Percentiles rank a stretch among this genome's conserved stretches.
Conservation (phyloP, 2,888 invertebrate species). For the Spicauda simplicius region DNA sequence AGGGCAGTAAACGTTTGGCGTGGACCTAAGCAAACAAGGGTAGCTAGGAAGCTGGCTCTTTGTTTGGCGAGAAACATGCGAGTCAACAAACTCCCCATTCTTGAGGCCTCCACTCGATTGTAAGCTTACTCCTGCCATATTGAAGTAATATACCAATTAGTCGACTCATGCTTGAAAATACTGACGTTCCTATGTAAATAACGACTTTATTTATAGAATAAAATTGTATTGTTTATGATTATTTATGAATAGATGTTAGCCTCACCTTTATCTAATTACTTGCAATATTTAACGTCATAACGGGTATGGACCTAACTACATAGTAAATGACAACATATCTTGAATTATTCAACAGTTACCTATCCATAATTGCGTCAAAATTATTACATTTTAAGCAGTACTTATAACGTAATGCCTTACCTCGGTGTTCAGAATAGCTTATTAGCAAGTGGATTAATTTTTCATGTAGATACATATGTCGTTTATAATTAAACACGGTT, state of each 20-base stretch:
- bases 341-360: no score
- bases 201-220: not conserved
- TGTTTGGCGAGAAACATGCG: conserved; percentile 81
- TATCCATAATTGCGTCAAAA: not conserved
- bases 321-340: no score
- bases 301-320: no score
- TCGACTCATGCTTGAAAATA: conserved; percentile 20
- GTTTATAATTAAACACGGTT: conserved; percentile 39
- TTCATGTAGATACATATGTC: conserved; percentile 13
- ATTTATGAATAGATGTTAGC: not conserved
- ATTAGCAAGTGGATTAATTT: conserved; percentile 11
- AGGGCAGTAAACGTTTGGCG: conserved; percentile 81
- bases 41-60: conserved; percentile 82
- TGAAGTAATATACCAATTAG: conserved; percentile 42
- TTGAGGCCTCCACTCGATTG: conserved; percentile 45
- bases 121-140: conserved; percentile 38
- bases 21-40: conserved; percentile 83
- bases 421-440: not conserved
- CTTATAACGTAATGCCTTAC: not conserved
- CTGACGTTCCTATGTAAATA: conserved; percentile 18
- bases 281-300: no score
- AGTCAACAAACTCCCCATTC: conserved; percentile 70
- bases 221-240: not conserved
- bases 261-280: no score
- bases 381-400: not conserved